phyloP scores from a whole-genome alignment of 2,113 vertebrate genomes.

The Corythaeola cristata region DNA sequence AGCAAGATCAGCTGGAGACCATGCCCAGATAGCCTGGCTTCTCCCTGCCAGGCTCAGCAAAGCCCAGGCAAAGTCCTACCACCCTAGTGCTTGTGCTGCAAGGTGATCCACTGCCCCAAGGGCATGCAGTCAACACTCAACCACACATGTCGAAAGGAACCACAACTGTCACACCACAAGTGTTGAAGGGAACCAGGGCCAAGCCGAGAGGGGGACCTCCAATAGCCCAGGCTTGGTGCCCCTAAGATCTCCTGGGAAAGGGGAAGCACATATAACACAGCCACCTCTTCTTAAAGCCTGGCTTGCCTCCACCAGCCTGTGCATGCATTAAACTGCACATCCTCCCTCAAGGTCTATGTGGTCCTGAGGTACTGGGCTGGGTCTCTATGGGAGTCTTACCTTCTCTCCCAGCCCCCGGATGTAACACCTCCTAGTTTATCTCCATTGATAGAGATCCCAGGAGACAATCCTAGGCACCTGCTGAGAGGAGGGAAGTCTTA shows the following conservation, averaged over 20 bases:
- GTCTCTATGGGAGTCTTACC: background rate
- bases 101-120: background rate
- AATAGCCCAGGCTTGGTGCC: background rate
- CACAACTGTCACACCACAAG: too few relatives aligned
- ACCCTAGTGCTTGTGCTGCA: background rate
- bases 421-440: background rate
- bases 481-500: background rate
- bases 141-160: too few relatives aligned
- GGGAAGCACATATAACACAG: background rate
- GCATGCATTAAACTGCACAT: background rate
- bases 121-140: background rate
- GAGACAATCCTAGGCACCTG: background rate
- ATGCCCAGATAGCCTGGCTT: background rate
- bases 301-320: rapidly evolving
- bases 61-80: background rate
- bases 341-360: background rate
- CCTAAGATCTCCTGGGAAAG: background rate
- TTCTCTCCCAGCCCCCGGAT: background rate
- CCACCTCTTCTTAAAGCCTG: background rate
- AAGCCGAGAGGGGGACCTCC: background rate
- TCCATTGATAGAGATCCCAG: background rate
- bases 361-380: background rate
- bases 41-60: background rate
- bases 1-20: background rate
- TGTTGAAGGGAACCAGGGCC: background rate